Evolutionary conservation across 2,888 invertebrate genomes (phyloP), one percentile per base, ranked within the genome.

Genomic region (Zaprionus obscuricornis): DNA sequence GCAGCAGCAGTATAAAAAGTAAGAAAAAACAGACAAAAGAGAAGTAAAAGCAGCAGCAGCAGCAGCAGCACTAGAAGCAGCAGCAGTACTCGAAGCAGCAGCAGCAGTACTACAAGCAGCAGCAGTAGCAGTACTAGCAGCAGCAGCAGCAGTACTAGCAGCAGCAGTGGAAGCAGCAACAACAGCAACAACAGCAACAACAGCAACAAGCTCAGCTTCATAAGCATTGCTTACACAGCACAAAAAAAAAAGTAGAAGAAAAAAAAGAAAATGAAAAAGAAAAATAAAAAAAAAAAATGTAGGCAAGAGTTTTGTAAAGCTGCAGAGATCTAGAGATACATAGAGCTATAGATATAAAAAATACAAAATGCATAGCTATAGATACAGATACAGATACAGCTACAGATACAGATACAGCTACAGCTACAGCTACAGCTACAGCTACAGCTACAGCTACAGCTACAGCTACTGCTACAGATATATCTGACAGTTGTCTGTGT

Each of bases 21-120:
- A n/a, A n/a, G n/a, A n/a, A n/a, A 62, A 74, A 84, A 78, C 84
- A 71, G 82, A 75, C 81, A 76, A 81, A 66, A 66, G 52, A 34
- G 20, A 39, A 58, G 40, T 31, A 33, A 45, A 17, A 40, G 37
- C 11, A 33, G 10, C 3, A 26, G 13, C 5, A 33, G 27, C 6
- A 5, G 7, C 13, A 40, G 10, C 5, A 29, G 18, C 31, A 11
- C n/a, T n/a, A n/a, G n/a, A n/a, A n/a, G n/a, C n/a, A n/a, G n/a
- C n/a, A n/a, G n/a, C n/a, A n/a, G n/a, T n/a, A n/a, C n/a, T n/a
- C n/a, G n/a, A n/a, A 40, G 37, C 11, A 33, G 10, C 3, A 26
- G 13, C 5, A 33, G 27, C 6, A 5, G 7, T 10, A 40, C 7
- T 3, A 29, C 31, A 11, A n/a, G n/a, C n/a, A n/a, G n/a, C n/a